Percentiles rank a stretch among this genome's conserved stretches.
Conservation (phyloP, 2,797 vertebrate genomes). For the Gambelia wislizenii region DNA sequence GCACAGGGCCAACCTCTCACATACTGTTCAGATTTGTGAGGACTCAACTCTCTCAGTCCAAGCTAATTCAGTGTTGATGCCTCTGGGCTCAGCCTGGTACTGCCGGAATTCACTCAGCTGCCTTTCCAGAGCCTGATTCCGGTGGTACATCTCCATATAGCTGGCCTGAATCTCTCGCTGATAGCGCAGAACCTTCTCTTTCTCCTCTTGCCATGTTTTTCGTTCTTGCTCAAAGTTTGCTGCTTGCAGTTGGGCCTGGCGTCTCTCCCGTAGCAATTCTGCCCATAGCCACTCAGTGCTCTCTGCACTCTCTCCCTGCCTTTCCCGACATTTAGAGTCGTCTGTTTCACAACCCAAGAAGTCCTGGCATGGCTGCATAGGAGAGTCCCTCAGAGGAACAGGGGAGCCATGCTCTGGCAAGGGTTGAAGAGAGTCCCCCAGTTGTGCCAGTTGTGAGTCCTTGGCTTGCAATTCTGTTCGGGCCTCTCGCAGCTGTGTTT, state of each 20-base stretch:
- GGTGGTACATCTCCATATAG: constrained; percentile 96
- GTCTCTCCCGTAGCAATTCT: constrained; percentile 92
- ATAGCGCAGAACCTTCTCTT: constrained; percentile 97
- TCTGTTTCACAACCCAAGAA: constrained; percentile 79
- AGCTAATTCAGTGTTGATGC: constrained; percentile 79
- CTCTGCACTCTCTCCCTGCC: constrained; percentile 70
- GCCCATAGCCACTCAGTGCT: constrained; percentile 87
- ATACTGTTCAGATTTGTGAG: constrained; percentile 90
- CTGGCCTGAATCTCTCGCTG: constrained; percentile 97
- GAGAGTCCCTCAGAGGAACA: constrained; percentile 59
- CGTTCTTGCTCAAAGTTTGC: constrained; percentile 92
- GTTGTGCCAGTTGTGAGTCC: constrained; percentile 86
- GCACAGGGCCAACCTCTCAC: constrained; percentile 55
- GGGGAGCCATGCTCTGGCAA: constrained; percentile 47
- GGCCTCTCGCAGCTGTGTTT: constrained; percentile 91
- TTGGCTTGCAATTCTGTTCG: constrained; percentile 84
- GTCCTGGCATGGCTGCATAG: constrained; percentile 70
- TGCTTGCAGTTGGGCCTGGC: constrained; percentile 92
- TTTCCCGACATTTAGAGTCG: constrained; percentile 80
- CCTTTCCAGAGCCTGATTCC: constrained; percentile 89
- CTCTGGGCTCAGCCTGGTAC: constrained; percentile 71
- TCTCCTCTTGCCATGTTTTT: constrained; percentile 95
- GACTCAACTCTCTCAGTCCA: constrained; percentile 96
- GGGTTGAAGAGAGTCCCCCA: constrained; percentile 83
- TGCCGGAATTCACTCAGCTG: constrained; percentile 85